Evolutionary conservation across 1,140 invertebrate genomes (phyloP), one percentile per base, ranked within the genome.

Genomic region (Bombus terrestris): DNA sequence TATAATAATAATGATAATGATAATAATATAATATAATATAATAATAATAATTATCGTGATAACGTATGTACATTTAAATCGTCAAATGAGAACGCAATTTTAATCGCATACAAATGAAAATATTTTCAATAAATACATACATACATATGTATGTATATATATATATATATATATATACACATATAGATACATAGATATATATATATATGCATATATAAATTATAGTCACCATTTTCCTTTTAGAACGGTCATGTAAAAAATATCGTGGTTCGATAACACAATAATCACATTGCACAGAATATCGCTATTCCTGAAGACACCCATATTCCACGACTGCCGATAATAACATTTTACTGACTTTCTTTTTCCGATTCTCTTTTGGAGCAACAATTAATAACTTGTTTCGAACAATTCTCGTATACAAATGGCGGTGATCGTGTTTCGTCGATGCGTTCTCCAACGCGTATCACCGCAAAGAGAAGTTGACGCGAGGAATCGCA

Each of bases 271-370:
- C 22, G 59, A 84, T 68, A 57, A 74, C 66, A 86, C 39, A 85
- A 85, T 32, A 32, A 86, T 69, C 77, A 86, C 64, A 87, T 89
- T 83, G 74, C 86, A 89, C 59, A 76, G 53, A 87, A 80, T 79
- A 72, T 84, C 37, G 74, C 37, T 75, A 68, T 75, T 43, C 81
- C 62, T 15, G 32, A 83, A 86, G 64, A 25, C 59, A 57, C 80
- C 28, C 39, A 35, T 43, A 72, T 81, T n/a, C 22, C 43, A 8
- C 62, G 12, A 57, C 18, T 15, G 4, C 37, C 41, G 22, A 13
- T 43, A 43, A 47, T 15, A 41, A 64, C 8, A 10, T 37, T 59
- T 41, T 22, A 41, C 15, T 41, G 3, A 9, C 32, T 69, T 53
- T 28, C 22, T n/a, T 22, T 80, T 80, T 41, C 9, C 59, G 53